Evolutionary conservation across 92 coral and sea anemone species (phyloP).

Genomic region (Palythoa caribaeorum): DNA sequence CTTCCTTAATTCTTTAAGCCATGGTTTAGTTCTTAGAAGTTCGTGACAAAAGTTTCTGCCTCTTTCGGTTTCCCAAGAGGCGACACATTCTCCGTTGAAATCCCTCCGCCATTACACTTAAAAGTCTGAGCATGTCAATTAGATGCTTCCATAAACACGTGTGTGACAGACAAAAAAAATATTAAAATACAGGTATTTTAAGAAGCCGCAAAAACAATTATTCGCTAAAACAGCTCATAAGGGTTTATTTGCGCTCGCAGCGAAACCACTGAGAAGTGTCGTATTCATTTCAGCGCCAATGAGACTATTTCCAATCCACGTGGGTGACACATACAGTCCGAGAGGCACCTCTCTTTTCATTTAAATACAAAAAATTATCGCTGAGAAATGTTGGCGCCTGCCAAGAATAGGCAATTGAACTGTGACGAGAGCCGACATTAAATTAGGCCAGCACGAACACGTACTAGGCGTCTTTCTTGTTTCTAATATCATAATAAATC

Average conservation of each 20-base stretch:
- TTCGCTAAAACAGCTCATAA: constrained; percentile 39
- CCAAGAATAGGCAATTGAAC: constrained; percentile 93
- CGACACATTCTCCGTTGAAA: constrained; percentile 2
- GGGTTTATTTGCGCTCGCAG: constrained; percentile 37
- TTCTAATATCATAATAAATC: constrained; percentile 33
- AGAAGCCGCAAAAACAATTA: constrained; percentile 48
- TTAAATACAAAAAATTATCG: constrained; percentile 55
- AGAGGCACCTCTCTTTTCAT: constrained; percentile 44
- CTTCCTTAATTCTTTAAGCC: constrained; percentile 56
- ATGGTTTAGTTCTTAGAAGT: constrained; percentile 33
- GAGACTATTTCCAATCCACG: constrained; percentile 51
- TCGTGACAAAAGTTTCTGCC: constrained; percentile 17
- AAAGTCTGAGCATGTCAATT: constrained; percentile 43
- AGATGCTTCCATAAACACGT: neutral
- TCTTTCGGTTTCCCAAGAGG: neutral
- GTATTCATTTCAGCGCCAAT: constrained; percentile 55
- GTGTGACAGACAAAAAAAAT: constrained; percentile 9
- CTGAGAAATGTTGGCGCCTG: constrained; percentile 86
- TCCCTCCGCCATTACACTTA: neutral
- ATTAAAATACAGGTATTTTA: constrained; percentile 15
- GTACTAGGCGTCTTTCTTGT: constrained; percentile 28
- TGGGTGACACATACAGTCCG: constrained; percentile 52
- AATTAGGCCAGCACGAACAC: constrained; percentile 44
- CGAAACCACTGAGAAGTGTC: constrained; percentile 44
- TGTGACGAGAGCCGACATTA: constrained; percentile 53